Evolutionary conservation across 2,888 invertebrate genomes (phyloP), one percentile per base, ranked within the genome.

Genomic region (Morpho achilles): DNA sequence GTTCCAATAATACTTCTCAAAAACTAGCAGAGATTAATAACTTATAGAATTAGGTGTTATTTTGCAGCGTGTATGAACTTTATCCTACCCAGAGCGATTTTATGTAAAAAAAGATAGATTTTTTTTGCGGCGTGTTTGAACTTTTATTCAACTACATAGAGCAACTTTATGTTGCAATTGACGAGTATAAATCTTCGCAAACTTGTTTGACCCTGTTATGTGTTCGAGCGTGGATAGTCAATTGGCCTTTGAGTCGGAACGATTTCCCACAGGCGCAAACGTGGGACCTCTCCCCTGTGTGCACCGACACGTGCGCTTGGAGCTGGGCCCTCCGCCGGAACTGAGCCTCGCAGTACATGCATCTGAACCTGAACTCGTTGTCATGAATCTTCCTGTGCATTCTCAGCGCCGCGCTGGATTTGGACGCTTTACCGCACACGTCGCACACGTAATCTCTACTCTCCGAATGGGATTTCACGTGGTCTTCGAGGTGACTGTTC

Each of bases 321-420:
- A 93, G 76, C 70, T 93, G 92, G 23, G 87, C 87, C 32, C 79
- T 76, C 7, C 93, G 80, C 45, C 91, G 87, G 72, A 93, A 94
- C 54, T 74, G 76, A 50, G 92, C 91, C n/a, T 78, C 83, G 71
- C 94, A 94, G 45, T 82, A 72, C 56, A 76, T 67, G 71, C 93
- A 93, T 23, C 72, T 59, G 64, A 82, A 85, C 22, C 75, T 76
- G 58, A 79, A 77, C 8, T 75, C 74, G 22, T 76, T 71, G 0
- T 69, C 76, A 73, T 92, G 92, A 44, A 75, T 74, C 48, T 77
- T 72, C 58, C 76, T 73, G 71, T 93, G 93, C 74, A 87, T 84
- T 50, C 91, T 80, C 59, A 92, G 69, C 7, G 92, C 91, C 2
- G 92, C 90, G 49, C 83, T 70, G 0, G 93, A 92, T 52, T 88